Base-by-base conservation (phyloP, 2,113 vertebrate species). In the Callochromis pleurospilus region DNA sequence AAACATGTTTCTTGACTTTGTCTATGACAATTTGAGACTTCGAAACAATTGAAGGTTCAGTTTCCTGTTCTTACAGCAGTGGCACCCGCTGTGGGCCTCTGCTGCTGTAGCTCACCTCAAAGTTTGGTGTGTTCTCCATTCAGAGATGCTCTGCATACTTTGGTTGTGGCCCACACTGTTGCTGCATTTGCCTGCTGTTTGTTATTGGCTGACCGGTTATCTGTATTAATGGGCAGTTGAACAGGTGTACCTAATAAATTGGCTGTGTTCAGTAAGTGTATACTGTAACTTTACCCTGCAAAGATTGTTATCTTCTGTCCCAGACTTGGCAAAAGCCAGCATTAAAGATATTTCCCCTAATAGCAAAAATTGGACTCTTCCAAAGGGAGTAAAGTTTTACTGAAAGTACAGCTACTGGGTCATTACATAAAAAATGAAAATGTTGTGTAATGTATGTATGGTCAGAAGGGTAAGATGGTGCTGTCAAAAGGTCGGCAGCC, bases 141-240 rank as follows among this genome's bases (percentile, higher is more conserved):
- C 40, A 75, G 68, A 17, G 68, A 47, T 47, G 70, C 24, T 26
- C 70, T 47, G 70, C 70, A 47, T 75, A 3, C 14, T 47, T 29
- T 75, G 70, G 24, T 75, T 75, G 68, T 68, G 19, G 14, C 21
- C 40, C 2, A 2, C 68, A 26, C 40, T 73, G 9, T 0, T 45
- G 5, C 40, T 73, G 68, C 40, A 0, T 73, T 73, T 73, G 21
- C 13, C 68, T 26, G 21, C 6, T 73, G 21, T 17, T 26, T 73
- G 21, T 17, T 26, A 73, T 47, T 45, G 13, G 21, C 68, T 73
- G 40, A 7, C 40, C 1, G 0, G 24, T 29, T 75, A 19, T 0
- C 14, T 75, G 24, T 70, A 13, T 29, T 29, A 75, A 47, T 75
- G 9, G 1, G 68, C 21, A 3, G 24, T 75, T 75, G 68, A 75